These are phyloP conservation scores for Neoitamus cyanurus DNA, from an alignment of 2,888 invertebrate genomes.

Conservation along the genomic window DNA sequence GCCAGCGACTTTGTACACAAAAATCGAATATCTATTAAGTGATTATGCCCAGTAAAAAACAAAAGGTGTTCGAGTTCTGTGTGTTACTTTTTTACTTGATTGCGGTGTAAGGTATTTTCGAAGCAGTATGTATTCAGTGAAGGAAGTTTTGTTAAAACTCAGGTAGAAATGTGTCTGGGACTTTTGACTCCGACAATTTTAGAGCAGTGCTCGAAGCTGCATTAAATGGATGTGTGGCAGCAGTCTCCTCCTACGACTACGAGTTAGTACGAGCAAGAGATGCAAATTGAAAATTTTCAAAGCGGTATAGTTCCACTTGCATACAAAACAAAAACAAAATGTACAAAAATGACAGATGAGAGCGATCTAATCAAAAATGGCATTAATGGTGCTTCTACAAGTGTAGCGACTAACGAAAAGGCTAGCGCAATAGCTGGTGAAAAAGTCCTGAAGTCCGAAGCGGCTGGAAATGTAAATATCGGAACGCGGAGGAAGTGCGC, in stretches of 20 bases:
- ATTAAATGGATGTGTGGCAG: not conserved
- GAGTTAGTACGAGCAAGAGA: constrained; percentile 41
- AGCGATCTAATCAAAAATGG: constrained; percentile 75
- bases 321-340: constrained; percentile 75
- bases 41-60: constrained; percentile 13
- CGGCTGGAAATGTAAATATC: constrained; percentile 49
- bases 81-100: constrained; percentile 4
- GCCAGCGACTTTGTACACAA: not conserved
- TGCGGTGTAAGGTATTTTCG: not conserved
- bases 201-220: not conserved
- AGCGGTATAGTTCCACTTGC: constrained; percentile 47
- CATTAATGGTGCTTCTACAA: constrained; percentile 71
- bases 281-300: constrained; percentile 49
- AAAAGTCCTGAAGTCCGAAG: constrained; percentile 45
- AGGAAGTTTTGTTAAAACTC: not conserved
- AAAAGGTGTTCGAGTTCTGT: constrained; percentile 14
- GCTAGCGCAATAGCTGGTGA: constrained; percentile 17
- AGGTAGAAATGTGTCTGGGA: not conserved
- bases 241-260: not conserved
- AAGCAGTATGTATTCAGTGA: constrained; percentile 1
- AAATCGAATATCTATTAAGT: not conserved
- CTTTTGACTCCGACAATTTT: not conserved
- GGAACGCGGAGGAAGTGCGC: constrained; percentile 53
- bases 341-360: constrained; percentile 75
- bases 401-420: constrained; percentile 53